A percentile compares a stretch with the other conserved stretches of the same genome.
These are phyloP conservation scores for Acronicta leporina DNA, from an alignment of 2,888 invertebrate genomes.

Conservation along the genomic window DNA sequence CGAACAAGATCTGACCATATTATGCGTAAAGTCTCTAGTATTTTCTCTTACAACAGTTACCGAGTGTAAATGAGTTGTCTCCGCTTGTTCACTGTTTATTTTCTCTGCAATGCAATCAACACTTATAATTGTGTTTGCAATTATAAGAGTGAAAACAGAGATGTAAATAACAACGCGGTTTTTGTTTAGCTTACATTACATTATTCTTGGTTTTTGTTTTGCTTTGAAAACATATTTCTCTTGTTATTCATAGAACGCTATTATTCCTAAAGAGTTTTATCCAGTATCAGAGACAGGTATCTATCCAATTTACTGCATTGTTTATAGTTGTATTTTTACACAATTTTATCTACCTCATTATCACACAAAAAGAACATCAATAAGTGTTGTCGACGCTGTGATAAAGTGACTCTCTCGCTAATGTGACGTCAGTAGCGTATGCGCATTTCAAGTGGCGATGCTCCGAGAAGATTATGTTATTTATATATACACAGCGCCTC, in stretches of 20 bases:
- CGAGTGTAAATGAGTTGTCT: conserved; percentile 34
- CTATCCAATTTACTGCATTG: conserved; percentile 29
- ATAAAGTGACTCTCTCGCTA: conserved; percentile 62
- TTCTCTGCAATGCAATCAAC: conserved; percentile 46
- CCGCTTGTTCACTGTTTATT: conserved; percentile 38
- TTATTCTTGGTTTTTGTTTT: conserved; percentile 17
- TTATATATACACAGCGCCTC: conserved; percentile 65
- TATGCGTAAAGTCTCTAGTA: conserved; percentile 5
- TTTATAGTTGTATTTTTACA: conserved; percentile 44
- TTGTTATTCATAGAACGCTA: conserved; percentile 12
- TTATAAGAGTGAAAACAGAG: conserved; percentile 41
- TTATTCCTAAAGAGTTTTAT: conserved; percentile 17
- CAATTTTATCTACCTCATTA: conserved; percentile 52
- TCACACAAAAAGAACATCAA: conserved; percentile 64
- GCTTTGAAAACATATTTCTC: conserved; percentile 6
- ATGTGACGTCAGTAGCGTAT: conserved; percentile 67
- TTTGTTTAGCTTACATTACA: conserved; percentile 30
- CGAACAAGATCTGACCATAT: conserved; percentile 6
- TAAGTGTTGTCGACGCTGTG: conserved; percentile 56
- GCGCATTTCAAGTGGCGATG: conserved; percentile 69
- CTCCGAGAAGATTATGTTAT: conserved; percentile 67
- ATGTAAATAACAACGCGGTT: conserved; percentile 19
- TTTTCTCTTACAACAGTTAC: conserved; percentile 11
- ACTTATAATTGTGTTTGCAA: conserved; percentile 40
- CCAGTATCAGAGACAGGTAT: conserved; percentile 25